A percentile compares a stretch with the other conserved stretches of the same genome.
phyloP scores from a whole-genome alignment of 1,140 invertebrate genomes.

The Drosophila sulfurigaster region DNA sequence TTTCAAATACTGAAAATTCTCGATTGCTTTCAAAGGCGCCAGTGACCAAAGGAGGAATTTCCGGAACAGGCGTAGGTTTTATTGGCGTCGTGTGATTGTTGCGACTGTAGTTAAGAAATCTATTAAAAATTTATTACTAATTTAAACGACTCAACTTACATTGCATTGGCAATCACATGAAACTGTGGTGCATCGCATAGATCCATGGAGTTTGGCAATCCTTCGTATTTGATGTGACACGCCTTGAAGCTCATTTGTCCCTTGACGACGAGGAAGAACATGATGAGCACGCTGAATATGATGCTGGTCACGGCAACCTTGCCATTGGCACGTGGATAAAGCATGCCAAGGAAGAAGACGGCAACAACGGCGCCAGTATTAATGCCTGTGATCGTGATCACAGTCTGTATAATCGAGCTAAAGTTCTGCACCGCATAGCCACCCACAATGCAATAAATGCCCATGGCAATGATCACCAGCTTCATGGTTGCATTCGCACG shows the following conservation, averaged over 20 bases:
- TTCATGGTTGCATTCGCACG: conserved; percentile 88
- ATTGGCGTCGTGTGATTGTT: conserved; percentile 14
- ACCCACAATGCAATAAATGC: conserved; percentile 86
- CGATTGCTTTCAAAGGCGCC: conserved; percentile 69
- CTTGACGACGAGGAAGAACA: conserved; percentile 92
- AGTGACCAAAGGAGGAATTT: conserved; percentile 43
- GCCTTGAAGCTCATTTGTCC: conserved; percentile 89
- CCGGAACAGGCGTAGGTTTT: conserved; percentile 1
- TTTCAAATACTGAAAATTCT: conserved; percentile 86
- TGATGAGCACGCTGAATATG: conserved; percentile 87
- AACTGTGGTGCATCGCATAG: conserved; percentile 86
- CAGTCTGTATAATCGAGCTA: conserved; percentile 87
- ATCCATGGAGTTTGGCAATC: conserved; percentile 86
- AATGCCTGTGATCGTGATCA: conserved; percentile 87
- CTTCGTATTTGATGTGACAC: conserved; percentile 86
- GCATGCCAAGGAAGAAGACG: conserved; percentile 90
- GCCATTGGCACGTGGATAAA: conserved; percentile 89
- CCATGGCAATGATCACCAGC: conserved; percentile 86
- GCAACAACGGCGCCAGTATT: conserved; percentile 90
- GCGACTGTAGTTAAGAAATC: background rate
- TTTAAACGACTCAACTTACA: conserved; percentile 47
- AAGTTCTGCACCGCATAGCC: conserved; percentile 89
- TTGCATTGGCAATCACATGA: conserved; percentile 44
- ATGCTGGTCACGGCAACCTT: conserved; percentile 90
- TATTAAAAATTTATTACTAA: background rate